Evolutionary conservation across 2,113 vertebrate genomes (phyloP), one percentile per base, ranked within the genome.

Genomic region (Capreolus pygargus): DNA sequence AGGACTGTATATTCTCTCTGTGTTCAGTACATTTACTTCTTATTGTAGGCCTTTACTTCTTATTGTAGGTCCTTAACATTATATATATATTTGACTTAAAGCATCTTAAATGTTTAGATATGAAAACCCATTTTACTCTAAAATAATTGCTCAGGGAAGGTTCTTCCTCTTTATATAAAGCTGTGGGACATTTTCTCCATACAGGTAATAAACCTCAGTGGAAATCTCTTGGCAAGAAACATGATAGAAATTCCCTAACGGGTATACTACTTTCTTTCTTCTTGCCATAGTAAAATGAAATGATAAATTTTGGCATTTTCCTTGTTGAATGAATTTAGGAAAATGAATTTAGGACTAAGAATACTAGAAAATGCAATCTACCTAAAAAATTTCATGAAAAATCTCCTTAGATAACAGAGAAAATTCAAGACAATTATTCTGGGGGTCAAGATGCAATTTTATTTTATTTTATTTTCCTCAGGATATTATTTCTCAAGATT

Each of bases 121-220:
- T 81, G 6, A n/a, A 82, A 92, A 47, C 47, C 47, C 54, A 39
- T 45, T 86, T 76, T 45, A 57, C 30, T 33, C 39, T 57, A n/a
- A 43, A 95, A 88, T 39, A 47, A 21, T 85, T 58, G 17, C 57
- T 91, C 82, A 87, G 79, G 36, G n/a, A 88, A 19, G 1, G 17
- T 55, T 74, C 5, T 39, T 11, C 27, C 3, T 55, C 19, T 84
- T 39, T 43, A 33, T 84, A 64, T 86, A 78, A 55, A 94, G 36
- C 27, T 82, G 15, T 39, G 28, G 15, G 27, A 61, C 25, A 74
- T 91, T 91, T 76, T 50, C 43, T 83, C n/a, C 39, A 25, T 47
- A 43, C 5, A 83, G 39, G 54, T 76, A 89, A 96, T 89, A 61
- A 91, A 52, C 50, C 96, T 95, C 95, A 83, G 78, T 58, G 88